Evolutionary conservation across 2,113 vertebrate species (phyloP), one percentile per base, ranked within the genome.

Genomic region (Corythornis madagascariensis): DNA sequence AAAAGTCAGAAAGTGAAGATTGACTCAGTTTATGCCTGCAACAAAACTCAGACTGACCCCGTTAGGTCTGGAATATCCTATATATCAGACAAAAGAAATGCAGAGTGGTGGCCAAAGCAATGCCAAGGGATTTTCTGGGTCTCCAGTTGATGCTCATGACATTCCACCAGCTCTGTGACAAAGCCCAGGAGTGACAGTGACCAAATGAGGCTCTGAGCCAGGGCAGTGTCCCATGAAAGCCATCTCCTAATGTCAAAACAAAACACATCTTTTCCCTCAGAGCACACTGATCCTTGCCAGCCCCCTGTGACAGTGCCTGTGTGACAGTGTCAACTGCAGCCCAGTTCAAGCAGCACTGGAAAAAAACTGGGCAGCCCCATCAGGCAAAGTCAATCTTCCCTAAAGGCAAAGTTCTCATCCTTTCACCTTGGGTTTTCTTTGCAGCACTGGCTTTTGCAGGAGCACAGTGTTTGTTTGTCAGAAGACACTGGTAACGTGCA

Each of bases 101-200:
- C 26, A 50, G 52, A 77, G 20, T 5, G 9, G 40, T 52, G n/a
- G 14, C 16, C 38, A 66, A 53, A 73, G 42, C 28, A 28, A 38
- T 8, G 35, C 19, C 2, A 9, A 13, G 57, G 59, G 77, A 16
- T 83, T 76, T 43, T 29, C 16, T 29, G 19, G 61, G 57, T 55
- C 10, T 53, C 9, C 15, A 11, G 17, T 6, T 1, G 16, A 13
- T 2, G 13, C 14, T 4, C 25, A 4, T 4, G 0, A 2, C 16
- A 18, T 67, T 52, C 48, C 25, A 38, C 29, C 15, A 73, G 45
- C 42, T 63, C 63, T 47, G 63, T 6, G 29, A n/a, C 3, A 55
- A 45, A 83, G 69, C 9, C 35, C 61, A 26, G 2, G 1, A 0
- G 33, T 31, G 72, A 5, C 74, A 31, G 73, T 2, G 79, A 50